These are phyloP conservation scores for Pheosia gnoma DNA, from an alignment of 2,888 invertebrate species.

Conservation along the genomic window DNA sequence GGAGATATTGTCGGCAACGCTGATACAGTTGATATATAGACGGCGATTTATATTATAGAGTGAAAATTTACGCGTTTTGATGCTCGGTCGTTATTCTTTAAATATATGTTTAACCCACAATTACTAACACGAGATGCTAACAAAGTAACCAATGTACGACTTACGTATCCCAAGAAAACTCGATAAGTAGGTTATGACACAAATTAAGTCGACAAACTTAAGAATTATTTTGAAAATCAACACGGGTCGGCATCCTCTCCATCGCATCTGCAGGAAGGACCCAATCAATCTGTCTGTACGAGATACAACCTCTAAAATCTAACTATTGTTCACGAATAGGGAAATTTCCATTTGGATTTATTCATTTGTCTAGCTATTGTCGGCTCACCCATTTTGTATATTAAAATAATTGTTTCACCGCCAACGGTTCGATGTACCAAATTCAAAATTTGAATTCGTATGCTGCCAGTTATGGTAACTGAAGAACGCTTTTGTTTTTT, in stretches of 20 bases:
- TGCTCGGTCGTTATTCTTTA: neutral
- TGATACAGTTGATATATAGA: constrained; percentile 25
- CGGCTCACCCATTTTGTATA: constrained; percentile 61
- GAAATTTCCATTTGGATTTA: constrained; percentile 84
- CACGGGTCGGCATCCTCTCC: constrained; percentile 51
- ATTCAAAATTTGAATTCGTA: constrained; percentile 31
- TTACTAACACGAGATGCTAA: too few species aligned
- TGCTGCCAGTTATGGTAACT: constrained; percentile 15
- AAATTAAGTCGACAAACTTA: too few species aligned
- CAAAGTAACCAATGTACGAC: too few species aligned
- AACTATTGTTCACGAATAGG: constrained; percentile 82
- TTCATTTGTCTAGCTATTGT: constrained; percentile 83
- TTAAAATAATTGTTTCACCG: constrained; percentile 62
- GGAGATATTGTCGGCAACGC: constrained; percentile 47
- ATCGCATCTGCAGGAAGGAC: constrained; percentile 60
- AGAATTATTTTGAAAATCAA: neutral
- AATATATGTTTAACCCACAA: too few species aligned
- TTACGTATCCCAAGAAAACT: too few species aligned
- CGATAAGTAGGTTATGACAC: too few species aligned
- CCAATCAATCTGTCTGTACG: constrained; percentile 83
- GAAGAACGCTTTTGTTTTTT: constrained; percentile 15
- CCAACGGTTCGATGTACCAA: constrained; percentile 43
- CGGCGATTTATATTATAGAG: neutral
- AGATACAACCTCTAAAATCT: constrained; percentile 83
- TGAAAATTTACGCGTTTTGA: neutral